Evolutionary conservation across 2,888 invertebrate species (phyloP), one percentile per base, ranked within the genome.

Genomic region (Zeuzera pyrina): DNA sequence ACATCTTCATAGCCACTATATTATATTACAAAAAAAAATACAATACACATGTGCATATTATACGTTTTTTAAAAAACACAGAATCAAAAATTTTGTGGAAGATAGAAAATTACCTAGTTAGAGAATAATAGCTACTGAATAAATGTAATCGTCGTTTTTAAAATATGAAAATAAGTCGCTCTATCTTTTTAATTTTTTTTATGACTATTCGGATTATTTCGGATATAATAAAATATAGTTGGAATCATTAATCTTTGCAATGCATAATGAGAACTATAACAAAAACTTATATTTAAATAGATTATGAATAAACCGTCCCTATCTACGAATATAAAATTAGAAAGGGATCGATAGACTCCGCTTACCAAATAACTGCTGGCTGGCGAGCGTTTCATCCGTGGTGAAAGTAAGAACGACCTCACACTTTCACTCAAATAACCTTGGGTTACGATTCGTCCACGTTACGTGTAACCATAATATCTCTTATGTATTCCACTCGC

Each of bases 371-470:
- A 49, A 39, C 41, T 8, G 35, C 33, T 38, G 35, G 22, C 29
- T 36, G 40, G 39, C 39, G 43, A 36, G 35, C 40, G 61, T 25
- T n/a, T 25, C 25, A 25, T 25, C 28, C 14, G 28, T 12, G 14
- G 70, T 58, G 70, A 70, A 69, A 69, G 71, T 47, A 43, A 38
- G 45, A n/a, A n/a, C 43, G 53, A 49, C 58, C 52, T 53, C 52
- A 49, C 61, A 72, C 72, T 72, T 72, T 72, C 72, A 67, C 71
- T 68, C 28, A 42, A 21, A 49, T 57, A 69, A 69, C 71, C 72
- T 72, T 72, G 71, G 63, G 53, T 71, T 67, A 68, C 64, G 58
- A 15, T 12, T 28, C 12, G 37, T 36, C 41, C 49, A 65, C 66
- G 68, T 67, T 63, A 69, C 51, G 39, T 57, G 55, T 57, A 61